These are phyloP conservation scores for Hexactinellida sp. DNA, from an alignment of 37 sponge, comb jelly and placozoan genomes.

Conservation along the genomic window DNA sequence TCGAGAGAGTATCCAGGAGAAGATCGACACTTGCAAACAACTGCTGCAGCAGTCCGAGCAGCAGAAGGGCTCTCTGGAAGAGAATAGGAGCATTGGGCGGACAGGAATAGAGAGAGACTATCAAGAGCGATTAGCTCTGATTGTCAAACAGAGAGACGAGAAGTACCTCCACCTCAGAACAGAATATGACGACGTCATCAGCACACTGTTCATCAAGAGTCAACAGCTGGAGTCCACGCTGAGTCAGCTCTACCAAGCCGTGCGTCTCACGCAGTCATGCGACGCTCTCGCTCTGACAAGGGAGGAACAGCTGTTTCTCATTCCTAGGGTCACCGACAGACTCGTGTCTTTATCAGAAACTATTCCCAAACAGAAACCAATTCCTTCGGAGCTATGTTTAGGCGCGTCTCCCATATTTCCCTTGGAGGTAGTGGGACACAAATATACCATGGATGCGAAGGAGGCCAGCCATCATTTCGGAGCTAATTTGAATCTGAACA, in stretches of 20 bases:
- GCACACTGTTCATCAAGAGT: neutral
- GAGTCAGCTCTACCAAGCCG: neutral
- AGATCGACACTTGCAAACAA: neutral
- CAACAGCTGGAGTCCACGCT: neutral
- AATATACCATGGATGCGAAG: neutral
- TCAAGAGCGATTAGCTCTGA: neutral
- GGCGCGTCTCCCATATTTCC: neutral
- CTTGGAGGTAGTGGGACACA: neutral
- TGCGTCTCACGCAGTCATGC: neutral
- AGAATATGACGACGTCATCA: slow-evolving; percentile 1
- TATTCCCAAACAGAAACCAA: neutral
- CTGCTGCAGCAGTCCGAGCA: neutral
- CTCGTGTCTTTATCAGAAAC: neutral
- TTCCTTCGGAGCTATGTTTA: neutral
- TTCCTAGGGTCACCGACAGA: neutral
- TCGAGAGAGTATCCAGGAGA: neutral
- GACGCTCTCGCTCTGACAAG: neutral
- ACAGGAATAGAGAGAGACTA: neutral
- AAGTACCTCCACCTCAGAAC: neutral
- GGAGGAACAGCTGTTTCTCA: neutral
- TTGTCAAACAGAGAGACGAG: neutral
- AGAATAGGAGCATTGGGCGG: neutral
- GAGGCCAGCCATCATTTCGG: neutral
- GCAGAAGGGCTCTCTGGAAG: neutral
- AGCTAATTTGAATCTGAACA: neutral